These are phyloP conservation scores for Agrenia bidenticulata DNA, from an alignment of 2,888 invertebrate genomes.

Conservation along the genomic window DNA sequence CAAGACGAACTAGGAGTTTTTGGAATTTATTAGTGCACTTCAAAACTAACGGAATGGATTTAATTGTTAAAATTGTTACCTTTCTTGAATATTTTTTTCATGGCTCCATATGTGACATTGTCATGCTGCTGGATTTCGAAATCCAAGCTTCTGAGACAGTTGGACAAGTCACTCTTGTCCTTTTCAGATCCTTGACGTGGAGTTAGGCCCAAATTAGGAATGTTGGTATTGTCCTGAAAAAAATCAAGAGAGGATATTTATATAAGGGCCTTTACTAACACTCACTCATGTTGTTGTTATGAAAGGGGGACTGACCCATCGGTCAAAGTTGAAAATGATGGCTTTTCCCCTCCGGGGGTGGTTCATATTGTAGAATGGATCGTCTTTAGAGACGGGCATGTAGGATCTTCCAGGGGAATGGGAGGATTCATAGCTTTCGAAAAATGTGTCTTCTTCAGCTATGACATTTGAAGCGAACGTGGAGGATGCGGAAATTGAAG, in stretches of 20 bases:
- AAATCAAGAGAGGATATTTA: too few species aligned
- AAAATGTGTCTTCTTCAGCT: too few species aligned
- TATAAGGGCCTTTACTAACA: not conserved
- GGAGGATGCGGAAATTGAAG: too few species aligned
- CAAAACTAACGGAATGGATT: too few species aligned
- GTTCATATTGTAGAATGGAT: constrained; percentile 44
- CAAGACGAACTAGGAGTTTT: constrained; percentile 30
- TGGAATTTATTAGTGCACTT: constrained; percentile 1
- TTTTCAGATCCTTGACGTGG: constrained; percentile 46
- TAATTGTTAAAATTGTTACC: constrained; percentile 28
- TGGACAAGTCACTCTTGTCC: constrained; percentile 42
- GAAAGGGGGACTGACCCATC: constrained; percentile 39
- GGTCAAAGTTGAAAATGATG: constrained; percentile 49
- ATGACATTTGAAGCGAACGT: too few species aligned
- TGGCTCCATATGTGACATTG: constrained; percentile 32
- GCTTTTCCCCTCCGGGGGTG: constrained; percentile 47
- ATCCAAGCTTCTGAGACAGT: constrained; percentile 34
- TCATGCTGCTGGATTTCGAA: constrained; percentile 43
- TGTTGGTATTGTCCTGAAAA: constrained; percentile 39
- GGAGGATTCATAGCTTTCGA: too few species aligned
- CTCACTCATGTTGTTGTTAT: constrained; percentile 10
- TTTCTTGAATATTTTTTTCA: constrained; percentile 20
- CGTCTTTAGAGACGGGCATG: constrained; percentile 38
- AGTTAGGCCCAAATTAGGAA: constrained; percentile 27
- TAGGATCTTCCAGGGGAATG: constrained; percentile 27